phyloP scores from a whole-genome alignment of 2,888 invertebrate species.

The Eueremaeus valkanovi region DNA sequence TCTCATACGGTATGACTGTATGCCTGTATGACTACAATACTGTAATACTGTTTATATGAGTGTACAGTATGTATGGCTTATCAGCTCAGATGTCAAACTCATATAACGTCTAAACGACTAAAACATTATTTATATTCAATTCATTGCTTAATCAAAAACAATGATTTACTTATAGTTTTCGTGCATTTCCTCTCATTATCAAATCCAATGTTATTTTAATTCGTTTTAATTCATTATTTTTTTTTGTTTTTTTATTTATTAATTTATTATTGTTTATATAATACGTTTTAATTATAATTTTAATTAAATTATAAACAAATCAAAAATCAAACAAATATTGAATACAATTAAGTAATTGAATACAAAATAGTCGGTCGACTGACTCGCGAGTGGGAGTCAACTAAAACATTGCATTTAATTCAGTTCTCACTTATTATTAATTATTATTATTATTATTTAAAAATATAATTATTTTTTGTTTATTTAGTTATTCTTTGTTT shows the following conservation, averaged over 20 bases:
- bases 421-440: background rate
- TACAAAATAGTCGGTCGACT: too few relatives aligned
- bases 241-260: background rate
- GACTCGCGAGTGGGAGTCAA: constrained; percentile 18
- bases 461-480: too few relatives aligned
- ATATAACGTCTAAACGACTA: too few relatives aligned
- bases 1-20: background rate
- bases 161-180: background rate
- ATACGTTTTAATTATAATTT: background rate
- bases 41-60: background rate
- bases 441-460: background rate
- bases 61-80: background rate
- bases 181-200: background rate
- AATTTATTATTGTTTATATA: background rate
- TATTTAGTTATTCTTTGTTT: background rate
- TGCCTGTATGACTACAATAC: background rate
- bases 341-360: background rate
- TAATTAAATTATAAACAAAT: background rate
- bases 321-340: background rate
- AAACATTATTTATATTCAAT: constrained; percentile 8
- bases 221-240: too few relatives aligned
- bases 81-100: constrained; percentile 2
- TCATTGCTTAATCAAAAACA: background rate
- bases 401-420: background rate
- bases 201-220: too few relatives aligned